Conservation (phyloP, 2,888 invertebrate species). For the Antheraea yamamai region DNA sequence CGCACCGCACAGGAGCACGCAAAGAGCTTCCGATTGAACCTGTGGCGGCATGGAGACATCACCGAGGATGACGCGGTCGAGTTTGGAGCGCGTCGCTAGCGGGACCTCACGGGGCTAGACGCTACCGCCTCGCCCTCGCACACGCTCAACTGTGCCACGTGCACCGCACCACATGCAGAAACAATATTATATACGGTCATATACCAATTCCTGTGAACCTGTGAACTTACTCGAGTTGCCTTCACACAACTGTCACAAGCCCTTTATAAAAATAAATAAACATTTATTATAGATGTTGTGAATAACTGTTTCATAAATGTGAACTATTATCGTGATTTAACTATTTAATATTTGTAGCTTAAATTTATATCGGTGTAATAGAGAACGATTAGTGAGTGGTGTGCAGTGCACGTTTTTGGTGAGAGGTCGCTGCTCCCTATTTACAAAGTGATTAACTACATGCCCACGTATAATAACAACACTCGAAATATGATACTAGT, state of each 20-base stretch:
- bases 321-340: background rate
- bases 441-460: background rate
- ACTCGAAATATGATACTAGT: constrained; percentile 30
- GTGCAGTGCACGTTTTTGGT: background rate
- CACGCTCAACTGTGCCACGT: constrained; percentile 53
- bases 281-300: constrained; percentile 18
- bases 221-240: constrained; percentile 9
- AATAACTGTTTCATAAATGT: constrained; percentile 15
- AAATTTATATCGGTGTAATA: background rate
- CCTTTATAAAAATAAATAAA: constrained; percentile 4
- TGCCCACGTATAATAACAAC: constrained; percentile 21
- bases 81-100: constrained; percentile 77
- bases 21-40: constrained; percentile 91
- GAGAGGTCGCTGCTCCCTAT: background rate
- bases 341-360: constrained; percentile 6
- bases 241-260: constrained; percentile 15
- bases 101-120: constrained; percentile 37
- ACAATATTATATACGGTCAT: constrained; percentile 49
- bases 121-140: constrained; percentile 49
- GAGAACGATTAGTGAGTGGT: constrained; percentile 8
- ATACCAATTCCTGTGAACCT: constrained; percentile 51
- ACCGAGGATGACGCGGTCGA: constrained; percentile 92
- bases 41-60: constrained; percentile 99
- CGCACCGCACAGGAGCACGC: constrained; percentile 93
- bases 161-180: constrained; percentile 52